These are phyloP conservation scores for Dicaeum eximium DNA, from an alignment of 2,113 vertebrate genomes.

Conservation along the genomic window DNA sequence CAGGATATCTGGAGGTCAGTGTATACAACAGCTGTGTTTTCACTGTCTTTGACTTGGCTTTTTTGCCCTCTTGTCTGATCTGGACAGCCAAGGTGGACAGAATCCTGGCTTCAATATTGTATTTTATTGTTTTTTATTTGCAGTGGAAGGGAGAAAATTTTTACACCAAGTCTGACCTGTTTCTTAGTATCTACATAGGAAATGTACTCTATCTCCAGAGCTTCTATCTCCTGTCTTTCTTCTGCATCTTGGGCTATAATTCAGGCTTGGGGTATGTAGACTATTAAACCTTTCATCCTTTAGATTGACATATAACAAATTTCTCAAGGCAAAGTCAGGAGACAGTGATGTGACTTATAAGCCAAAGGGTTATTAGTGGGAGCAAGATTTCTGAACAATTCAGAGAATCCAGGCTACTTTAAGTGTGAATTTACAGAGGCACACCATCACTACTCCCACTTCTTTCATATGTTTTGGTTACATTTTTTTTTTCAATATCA, in stretches of 20 bases:
- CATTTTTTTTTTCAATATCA: background rate
- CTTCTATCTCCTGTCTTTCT: background rate
- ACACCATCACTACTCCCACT: accelerated
- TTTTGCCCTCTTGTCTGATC: background rate
- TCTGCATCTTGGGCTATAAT: background rate
- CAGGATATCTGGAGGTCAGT: background rate
- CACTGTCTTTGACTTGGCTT: background rate
- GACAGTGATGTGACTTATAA: background rate
- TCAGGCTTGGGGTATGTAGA: background rate
- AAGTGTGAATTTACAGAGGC: background rate
- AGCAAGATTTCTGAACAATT: background rate
- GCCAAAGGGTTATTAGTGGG: background rate
- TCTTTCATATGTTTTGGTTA: background rate
- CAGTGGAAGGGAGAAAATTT: background rate
- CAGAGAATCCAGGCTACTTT: background rate
- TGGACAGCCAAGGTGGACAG: background rate
- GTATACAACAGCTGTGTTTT: background rate
- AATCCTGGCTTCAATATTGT: background rate
- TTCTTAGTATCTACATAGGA: background rate
- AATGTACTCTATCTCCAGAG: background rate
- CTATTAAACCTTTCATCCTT: background rate
- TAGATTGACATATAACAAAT: background rate
- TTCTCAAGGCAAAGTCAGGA: background rate
- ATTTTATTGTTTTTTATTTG: background rate
- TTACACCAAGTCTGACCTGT: background rate